Evolutionary conservation across 2,797 vertebrate species (phyloP), one percentile per base, ranked within the genome.

Genomic region (Apogon hyalosoma): DNA sequence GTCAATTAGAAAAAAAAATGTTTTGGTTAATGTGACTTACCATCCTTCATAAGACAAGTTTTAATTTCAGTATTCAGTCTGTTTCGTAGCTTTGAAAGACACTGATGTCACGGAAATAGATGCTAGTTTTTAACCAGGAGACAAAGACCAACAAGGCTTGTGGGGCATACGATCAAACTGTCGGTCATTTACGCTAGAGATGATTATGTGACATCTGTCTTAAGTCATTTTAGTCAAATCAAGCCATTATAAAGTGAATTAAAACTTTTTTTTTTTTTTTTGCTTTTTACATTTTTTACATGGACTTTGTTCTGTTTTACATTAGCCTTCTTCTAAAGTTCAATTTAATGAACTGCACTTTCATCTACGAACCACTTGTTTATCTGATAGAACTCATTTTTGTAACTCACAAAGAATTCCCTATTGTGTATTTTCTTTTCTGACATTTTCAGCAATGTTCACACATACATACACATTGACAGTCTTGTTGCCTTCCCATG

Each of bases 331-430:
- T 39, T 21, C 39, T 10, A 60, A 38, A 6, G 11, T 46, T 52
- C 1, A 47, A 14, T 15, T 39, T 5, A 10, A 8, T 10, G 55
- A 21, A 18, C 58, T 57, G 45, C 15, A 50, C 41, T 47, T 51
- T 18, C 3, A 28, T 21, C 24, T 45, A 19, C 52, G 58, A 56
- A 16, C 24, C 24, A 28, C 24, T 28, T 28, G 24, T 28, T 28
- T 4, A 21, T 21, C 19, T 21, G 19, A 21, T 21, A 21, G 19
- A 21, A 21, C 19, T 21, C 4, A 5, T 28, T 55, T 38, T n/a
- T 45, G n/a, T 64, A 61, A 11, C 42, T 45, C 57, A 42, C 18
- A 15, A n/a, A 68, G 14, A 47, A 19, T 56, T 51, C 49, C 43
- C 8, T 55, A 47, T 3, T 48, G 5, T 18, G n/a, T 2, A n/a